Base-by-base conservation (phyloP, 2,797 vertebrate species). In the Arrhamphus sclerolepis region DNA sequence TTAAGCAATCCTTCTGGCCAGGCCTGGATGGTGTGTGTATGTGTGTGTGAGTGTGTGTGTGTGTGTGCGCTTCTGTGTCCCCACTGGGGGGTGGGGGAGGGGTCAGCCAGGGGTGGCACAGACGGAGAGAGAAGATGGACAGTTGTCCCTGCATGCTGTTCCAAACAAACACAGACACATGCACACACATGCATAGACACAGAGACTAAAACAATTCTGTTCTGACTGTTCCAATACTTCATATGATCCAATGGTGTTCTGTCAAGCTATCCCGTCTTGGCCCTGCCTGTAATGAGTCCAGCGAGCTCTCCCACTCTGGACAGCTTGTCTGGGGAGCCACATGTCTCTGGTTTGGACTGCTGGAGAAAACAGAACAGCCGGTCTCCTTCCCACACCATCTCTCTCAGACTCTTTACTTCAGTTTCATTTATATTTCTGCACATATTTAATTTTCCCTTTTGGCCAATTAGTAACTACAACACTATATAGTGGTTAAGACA, bases 291-390 rank as follows among this genome's bases (percentile, higher is more conserved):
- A 87, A 89, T 85, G 87, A 87, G 87, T 88, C 88, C 86, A 89
- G 83, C 82, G 78, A 89, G 85, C 87, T 89, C 88, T 88, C 86
- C 85, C 89, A 86, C 89, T 91, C 89, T 91, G 89, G 89, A 89
- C 89, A 91, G 89, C 89, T 91, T 89, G 89, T 89, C 88, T 88
- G 81, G 83, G 85, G 89, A 89, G 88, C 89, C 89, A 89, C 88
- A 89, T 90, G 87, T 88, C 86, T 89, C 86, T 82, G 68, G 81
- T 85, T 90, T 91, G 89, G 89, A 91, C 87, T 84, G 86, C 89
- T 90, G 89, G 85, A 89, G 89, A 90, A 87, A 88, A 88, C 83
- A 80, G 87, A 91, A 90, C 89, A 91, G 89, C 89, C 89, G 86
- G 89, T 90, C 87, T 90, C 83, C 89, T 89, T 87, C 89, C 89